Percentiles rank a stretch among this genome's conserved stretches.
Conservation (phyloP, 2,888 invertebrate genomes). For the Rhimphoctona megacephalus region DNA sequence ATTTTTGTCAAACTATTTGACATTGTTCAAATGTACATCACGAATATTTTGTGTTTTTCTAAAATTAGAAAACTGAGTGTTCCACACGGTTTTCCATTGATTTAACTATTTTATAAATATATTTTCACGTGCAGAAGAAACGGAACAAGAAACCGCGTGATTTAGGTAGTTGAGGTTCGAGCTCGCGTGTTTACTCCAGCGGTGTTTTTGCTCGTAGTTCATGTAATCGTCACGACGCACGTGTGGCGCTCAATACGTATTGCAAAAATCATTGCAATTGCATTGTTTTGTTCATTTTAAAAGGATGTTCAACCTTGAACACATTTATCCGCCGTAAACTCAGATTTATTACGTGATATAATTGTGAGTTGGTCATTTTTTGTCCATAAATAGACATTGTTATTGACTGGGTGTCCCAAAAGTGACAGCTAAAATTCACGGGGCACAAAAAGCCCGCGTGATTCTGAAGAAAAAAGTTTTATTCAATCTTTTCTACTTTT, state of each 20-base stretch:
- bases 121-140: background rate
- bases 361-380: background rate
- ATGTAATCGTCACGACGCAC: background rate
- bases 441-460: no score
- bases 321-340: background rate
- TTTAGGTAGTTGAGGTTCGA: background rate
- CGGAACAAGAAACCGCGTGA: background rate
- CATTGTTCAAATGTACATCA: background rate
- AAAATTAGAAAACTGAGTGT: background rate
- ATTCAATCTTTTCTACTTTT: no score
- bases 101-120: background rate
- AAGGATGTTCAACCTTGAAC: background rate
- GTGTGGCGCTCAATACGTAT: background rate
- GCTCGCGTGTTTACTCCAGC: background rate
- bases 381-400: background rate
- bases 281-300: background rate
- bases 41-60: background rate
- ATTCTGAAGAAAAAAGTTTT: no score
- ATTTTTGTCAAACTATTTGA: background rate
- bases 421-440: no score
- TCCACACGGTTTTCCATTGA: background rate
- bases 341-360: background rate
- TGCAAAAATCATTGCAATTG: background rate
- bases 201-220: conserved; percentile 37
- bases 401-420: background rate